These are phyloP conservation scores for Xerus inauris DNA, from an alignment of 2,113 vertebrate species.

Conservation along the genomic window DNA sequence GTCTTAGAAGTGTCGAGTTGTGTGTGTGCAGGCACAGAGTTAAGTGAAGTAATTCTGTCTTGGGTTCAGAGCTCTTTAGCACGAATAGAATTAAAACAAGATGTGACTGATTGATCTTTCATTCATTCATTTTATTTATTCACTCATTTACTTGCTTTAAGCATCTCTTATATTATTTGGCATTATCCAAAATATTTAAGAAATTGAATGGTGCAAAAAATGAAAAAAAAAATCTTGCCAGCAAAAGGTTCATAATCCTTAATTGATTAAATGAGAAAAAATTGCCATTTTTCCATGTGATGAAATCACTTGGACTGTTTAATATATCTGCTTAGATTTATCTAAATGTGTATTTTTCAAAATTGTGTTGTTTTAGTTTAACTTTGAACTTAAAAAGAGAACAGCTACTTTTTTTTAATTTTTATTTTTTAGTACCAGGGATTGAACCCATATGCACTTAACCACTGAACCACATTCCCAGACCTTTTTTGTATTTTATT, in stretches of 20 bases:
- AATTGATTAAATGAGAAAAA: not conserved
- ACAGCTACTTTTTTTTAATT: not conserved
- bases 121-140: not conserved
- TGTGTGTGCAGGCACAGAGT: not conserved
- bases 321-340: not conserved
- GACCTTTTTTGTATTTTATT: too few relatives aligned
- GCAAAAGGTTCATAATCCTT: not conserved
- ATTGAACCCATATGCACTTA: too few relatives aligned
- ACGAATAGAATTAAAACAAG: not conserved
- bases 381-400: not conserved
- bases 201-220: not conserved
- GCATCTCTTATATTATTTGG: not conserved
- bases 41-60: not conserved
- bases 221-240: not conserved
- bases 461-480: too few relatives aligned
- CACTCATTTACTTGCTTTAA: not conserved
- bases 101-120: conserved; percentile 24
- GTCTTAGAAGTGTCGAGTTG: not conserved
- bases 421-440: too few relatives aligned
- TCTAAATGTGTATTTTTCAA: not conserved
- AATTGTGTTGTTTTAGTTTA: not conserved
- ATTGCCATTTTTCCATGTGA: not conserved
- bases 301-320: not conserved
- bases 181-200: not conserved
- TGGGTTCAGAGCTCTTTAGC: not conserved